Percentiles rank a stretch among this genome's conserved stretches.
Evolutionary conservation across 2,113 vertebrate genomes (phyloP).

Genomic region (Planiliza haematocheilus): DNA sequence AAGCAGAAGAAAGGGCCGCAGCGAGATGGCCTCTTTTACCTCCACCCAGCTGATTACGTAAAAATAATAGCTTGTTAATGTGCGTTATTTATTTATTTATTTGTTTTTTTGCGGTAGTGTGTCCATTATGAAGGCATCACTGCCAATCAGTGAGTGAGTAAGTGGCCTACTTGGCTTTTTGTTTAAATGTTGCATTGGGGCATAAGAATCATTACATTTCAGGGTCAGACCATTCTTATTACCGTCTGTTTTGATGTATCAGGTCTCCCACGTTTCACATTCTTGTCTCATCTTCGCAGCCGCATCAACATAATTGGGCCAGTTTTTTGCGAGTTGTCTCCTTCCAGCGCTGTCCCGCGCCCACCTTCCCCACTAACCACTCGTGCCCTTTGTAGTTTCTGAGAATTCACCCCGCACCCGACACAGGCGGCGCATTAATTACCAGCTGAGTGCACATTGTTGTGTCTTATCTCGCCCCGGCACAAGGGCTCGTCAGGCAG

Average conservation of each 20-base stretch:
- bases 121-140: background rate
- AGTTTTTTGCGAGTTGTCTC: conserved; percentile 41
- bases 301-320: conserved; percentile 49
- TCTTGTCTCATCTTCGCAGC: conserved; percentile 37
- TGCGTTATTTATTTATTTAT: too few species aligned
- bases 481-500: conserved; percentile 57
- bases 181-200: too few species aligned
- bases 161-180: background rate
- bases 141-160: background rate
- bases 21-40: too few species aligned
- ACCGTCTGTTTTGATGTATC: conserved; percentile 21
- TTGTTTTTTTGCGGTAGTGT: too few species aligned
- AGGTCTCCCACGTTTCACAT: conserved; percentile 21
- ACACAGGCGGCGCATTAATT: conserved; percentile 64
- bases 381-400: conserved; percentile 43
- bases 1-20: too few species aligned
- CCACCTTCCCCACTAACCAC: conserved; percentile 7
- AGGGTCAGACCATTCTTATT: conserved; percentile 24
- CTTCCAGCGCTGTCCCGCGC: background rate
- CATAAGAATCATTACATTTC: too few species aligned
- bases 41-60: too few species aligned
- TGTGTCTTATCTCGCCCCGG: conserved; percentile 67
- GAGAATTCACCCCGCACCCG: conserved; percentile 47
- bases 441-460: conserved; percentile 61
- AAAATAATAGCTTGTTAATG: too few species aligned